Percentiles rank a stretch among this genome's conserved stretches.
These are phyloP conservation scores for Epinephelus cyanopodus DNA, from an alignment of 2,113 vertebrate genomes.

Conservation along the genomic window DNA sequence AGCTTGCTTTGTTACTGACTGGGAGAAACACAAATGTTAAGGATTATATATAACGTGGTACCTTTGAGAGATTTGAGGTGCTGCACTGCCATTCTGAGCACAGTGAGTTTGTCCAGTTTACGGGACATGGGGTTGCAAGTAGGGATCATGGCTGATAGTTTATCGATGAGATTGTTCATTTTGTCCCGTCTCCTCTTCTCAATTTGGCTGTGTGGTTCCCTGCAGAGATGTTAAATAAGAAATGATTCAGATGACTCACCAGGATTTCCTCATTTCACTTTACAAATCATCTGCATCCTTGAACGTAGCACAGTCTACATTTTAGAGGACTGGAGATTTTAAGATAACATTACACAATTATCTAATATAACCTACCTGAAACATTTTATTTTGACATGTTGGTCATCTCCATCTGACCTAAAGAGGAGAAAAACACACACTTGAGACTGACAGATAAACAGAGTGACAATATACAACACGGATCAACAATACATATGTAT, in stretches of 20 bases:
- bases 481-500: neutral
- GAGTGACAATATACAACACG: neutral
- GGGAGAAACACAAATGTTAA: too few relatives aligned
- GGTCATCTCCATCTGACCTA: slow-evolving; percentile 90
- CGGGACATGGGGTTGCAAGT: slow-evolving; percentile 90
- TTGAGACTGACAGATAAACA: neutral
- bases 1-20: neutral
- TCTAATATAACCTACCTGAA: slow-evolving; percentile 84
- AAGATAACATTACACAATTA: neutral
- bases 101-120: slow-evolving; percentile 94
- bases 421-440: slow-evolving; percentile 45
- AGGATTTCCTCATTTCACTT: neutral
- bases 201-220: slow-evolving; percentile 95
- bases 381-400: slow-evolving; percentile 90
- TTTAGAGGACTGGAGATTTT: neutral
- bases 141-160: slow-evolving; percentile 93
- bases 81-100: slow-evolving; percentile 93
- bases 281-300: neutral
- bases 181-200: slow-evolving; percentile 94
- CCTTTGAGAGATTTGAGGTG: slow-evolving; percentile 93
- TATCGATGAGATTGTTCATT: slow-evolving; percentile 95
- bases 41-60: slow-evolving; percentile 43
- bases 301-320: neutral
- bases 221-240: slow-evolving; percentile 56
- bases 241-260: neutral